Base-by-base conservation (phyloP, 2,797 vertebrate genomes). In the Scleropages formosus region DNA sequence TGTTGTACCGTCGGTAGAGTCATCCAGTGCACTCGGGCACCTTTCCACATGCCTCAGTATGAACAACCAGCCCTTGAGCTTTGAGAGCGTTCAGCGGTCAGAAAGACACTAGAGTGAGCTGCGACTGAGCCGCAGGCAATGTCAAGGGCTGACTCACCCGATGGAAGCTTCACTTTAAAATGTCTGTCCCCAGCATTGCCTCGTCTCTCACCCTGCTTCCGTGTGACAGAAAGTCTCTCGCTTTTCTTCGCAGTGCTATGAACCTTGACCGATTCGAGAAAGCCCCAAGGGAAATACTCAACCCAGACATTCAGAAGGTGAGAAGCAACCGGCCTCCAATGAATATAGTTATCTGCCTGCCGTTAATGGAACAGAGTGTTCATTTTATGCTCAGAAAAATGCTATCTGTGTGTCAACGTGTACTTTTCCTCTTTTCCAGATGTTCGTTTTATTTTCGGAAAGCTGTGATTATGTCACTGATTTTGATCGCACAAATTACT, bases 241-340 rank as follows among this genome's bases (percentile, higher is more conserved):
- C 72, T 49, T 44, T 69, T 51, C 26, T 1, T 92, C 89, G 73
- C 88, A 99, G 98, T 93, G 98, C 97, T 86, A 98, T 99, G 97
- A 97, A 94, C 89, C 93, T 99, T 89, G 96, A 99, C 86, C 94
- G 95, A 88, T 99, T 99, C 85, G 97, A 99, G 84, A 98, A 93
- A 87, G 94, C 95, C 80, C 98, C 96, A 62, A 92, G 96, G 85
- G 98, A 99, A 88, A 98, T 99, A 85, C 95, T 97, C 84, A 95
- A 94, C 87, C 95, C 98, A 3, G 96, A 98, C 84, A 98, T 99
- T 89, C 97, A 99, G 86, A 98, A 99, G 96, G 97, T 98, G 87
- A 89, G 85, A 26, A 10, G 22, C 53, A 24, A 62, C 49, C 75
- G 26, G 59, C 1, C 20, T 39, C 31, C 39, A 39, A 39, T 39